phyloP scores from a whole-genome alignment of 2,888 invertebrate species.

The Pyrrhosoma nymphula region DNA sequence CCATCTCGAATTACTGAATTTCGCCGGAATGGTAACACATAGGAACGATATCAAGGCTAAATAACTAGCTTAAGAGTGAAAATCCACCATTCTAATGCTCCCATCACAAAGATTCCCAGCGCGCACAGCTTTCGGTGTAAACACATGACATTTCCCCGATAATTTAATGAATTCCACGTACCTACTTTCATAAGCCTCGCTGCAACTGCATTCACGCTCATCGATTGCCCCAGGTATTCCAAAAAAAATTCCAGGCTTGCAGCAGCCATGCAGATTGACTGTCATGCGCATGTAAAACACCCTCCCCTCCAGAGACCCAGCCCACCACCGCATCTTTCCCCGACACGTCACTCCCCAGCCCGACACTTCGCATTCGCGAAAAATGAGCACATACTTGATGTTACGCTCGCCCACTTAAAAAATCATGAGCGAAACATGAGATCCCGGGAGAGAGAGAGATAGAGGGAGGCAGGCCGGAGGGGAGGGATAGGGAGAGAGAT shows the following conservation, averaged over 20 bases:
- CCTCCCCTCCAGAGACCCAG: neutral
- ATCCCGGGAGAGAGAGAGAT: neutral
- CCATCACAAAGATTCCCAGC: neutral
- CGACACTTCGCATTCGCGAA: slow-evolving; percentile 36
- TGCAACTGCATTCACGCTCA: too few species aligned
- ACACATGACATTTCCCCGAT: neutral
- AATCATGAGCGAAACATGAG: slow-evolving; percentile 35
- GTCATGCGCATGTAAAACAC: neutral
- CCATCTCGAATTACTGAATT: neutral
- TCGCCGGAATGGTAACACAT: neutral
- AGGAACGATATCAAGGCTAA: neutral
- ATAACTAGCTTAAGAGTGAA: neutral
- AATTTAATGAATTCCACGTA: too few species aligned
- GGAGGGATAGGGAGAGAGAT: neutral
- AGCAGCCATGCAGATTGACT: neutral
- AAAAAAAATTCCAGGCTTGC: neutral
- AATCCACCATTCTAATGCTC: neutral
- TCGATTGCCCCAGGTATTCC: neutral
- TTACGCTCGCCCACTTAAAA: slow-evolving; percentile 29
- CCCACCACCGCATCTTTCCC: neutral
- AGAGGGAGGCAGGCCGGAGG: neutral
- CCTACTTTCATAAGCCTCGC: too few species aligned
- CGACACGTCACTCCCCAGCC: neutral
- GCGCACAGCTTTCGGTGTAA: neutral
- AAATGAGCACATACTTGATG: slow-evolving; percentile 28